Base-by-base conservation (phyloP, 2,888 invertebrate species). In the Aphodius sticticus region DNA sequence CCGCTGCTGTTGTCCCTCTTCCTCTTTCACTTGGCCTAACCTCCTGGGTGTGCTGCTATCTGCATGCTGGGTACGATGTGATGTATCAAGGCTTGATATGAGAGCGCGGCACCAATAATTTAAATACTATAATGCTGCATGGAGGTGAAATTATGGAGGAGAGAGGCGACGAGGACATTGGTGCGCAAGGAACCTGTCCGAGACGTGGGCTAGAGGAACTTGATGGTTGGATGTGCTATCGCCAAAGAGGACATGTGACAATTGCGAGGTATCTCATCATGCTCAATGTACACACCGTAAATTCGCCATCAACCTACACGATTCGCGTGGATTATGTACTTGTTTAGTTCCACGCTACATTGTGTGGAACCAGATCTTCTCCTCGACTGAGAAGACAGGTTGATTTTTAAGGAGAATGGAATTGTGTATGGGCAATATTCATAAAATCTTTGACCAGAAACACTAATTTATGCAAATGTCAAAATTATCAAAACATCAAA, bases 71-170 rank as follows among this genome's bases (percentile, higher is more conserved):
- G 79, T 74, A 76, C 81, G 81, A 76, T 81, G 82, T 83, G 83
- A 84, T 84, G 84, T 84, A 84, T 84, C 84, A 84, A 84, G 83
- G 80, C 83, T 83, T 82, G 84, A 84, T 84, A 82, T 81, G 80
- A 82, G 83, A 78, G 80, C 79, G 81, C 82, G 83, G 83, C 83
- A 82, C 83, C 83, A 83, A 84, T 84, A 84, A 83, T 84, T 84
- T 84, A 84, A 84, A 83, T 83, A 83, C 81, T 83, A 83, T 84
- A 84, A 83, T 83, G 84, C 83, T 79, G 82, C 82, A 80, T 80
- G 53, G 53, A 53, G 53, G 53, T 53, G 53, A 53, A 74, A 74
- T 36, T 74, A 36, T 74, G 36, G 37, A 74, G 26, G 37, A 74
- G 36, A 74, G 37, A 74, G n/a, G 37, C 37, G 74, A 74, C 35